Base-by-base conservation (phyloP, 2,797 vertebrate genomes). In the Coendou prehensilis region DNA sequence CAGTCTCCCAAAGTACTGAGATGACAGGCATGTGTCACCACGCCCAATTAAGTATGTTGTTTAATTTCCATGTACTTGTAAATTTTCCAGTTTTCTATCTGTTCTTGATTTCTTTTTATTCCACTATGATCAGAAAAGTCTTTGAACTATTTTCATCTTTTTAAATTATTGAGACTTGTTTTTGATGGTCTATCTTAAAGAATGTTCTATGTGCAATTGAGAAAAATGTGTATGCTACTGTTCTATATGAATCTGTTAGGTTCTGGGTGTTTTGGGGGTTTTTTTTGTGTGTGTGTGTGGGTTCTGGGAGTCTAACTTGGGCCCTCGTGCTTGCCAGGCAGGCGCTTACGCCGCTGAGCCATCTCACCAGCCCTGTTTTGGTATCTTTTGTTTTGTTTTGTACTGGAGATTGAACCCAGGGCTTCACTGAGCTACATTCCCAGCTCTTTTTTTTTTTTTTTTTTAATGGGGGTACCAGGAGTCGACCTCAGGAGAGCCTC, bases 61-160 rank as follows among this genome's bases (percentile, higher is more conserved):
- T 61, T 86, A 75, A 93, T 71, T 82, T 93, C 82, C 54, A 91
- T 5, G 28, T 87, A 82, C 14, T 71, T 83, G 23, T 41, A 56
- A 83, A n/a, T 83, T 93, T 95, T 82, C 37, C 33, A 90, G 41
- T 76, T 82, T 89, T 86, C 57, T 14, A 52, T n/a, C 41, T 80
- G 30, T 61, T 81, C 37, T 8, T 56, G 45, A 78, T 83, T 80
- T 87, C 18, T 71, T 18, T 93, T 93, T 54, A 93, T 76, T 81
- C n/a, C 45, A 94, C 17, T 30, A 10, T 63, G 33, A 50, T 52
- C 5, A 41, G 9, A 88, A 20, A 63, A 71, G 37, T 37, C 26
- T 81, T 2, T 69, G 20, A 18, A 69, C 86, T n/a, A 86, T 69
- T 92, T 83, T 45, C 73, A 67, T 71, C 67, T 83, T 93, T 82